Evolutionary conservation across 1,140 invertebrate species (phyloP), one percentile per base, ranked within the genome.

Genomic region (Anthonomus grandis): DNA sequence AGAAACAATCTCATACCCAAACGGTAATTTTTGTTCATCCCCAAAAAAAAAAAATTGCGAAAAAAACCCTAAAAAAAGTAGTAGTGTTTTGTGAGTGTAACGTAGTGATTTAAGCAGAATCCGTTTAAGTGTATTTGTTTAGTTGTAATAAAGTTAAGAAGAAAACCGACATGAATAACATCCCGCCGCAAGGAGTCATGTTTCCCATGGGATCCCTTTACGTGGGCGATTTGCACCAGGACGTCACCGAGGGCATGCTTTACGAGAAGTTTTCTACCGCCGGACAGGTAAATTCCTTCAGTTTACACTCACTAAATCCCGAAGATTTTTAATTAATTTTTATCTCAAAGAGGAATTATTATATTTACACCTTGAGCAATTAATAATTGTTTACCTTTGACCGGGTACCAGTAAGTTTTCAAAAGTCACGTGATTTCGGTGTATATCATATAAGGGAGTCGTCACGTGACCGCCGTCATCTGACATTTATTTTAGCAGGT

Each of bases 241-340:
- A 98, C 75, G 95, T 99, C 54, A 98, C 94, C 59, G 97, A 99
- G 78, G 94, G 96, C 64, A 93, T 95, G 87, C 86, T 99, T 66
- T 99, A 98, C 78, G 95, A 99, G 73, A 98, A 98, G 79, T 99
- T 99, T 79, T 97, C 93, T 49, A 87, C 90, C 60, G 93, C 93
- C 71, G 97, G 97, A 57, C 94, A 95, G 56, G 66, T 86, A n/a
- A 37, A 44, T 47, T 41, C 13, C 13, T 34, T n/a, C n/a, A n/a
- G n/a, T n/a, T n/a, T n/a, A 15, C 13, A 38, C 13, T 6, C 6
- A 6, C 37, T 8, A n/a, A n/a, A n/a, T n/a, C n/a, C n/a, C n/a
- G n/a, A n/a, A n/a, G n/a, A n/a, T n/a, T n/a, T n/a, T n/a, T n/a
- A n/a, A n/a, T n/a, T n/a, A n/a, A n/a, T n/a, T n/a, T n/a, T n/a